Evolutionary conservation across 1,140 invertebrate genomes (phyloP).

Genomic region (Heliothis virescens): DNA sequence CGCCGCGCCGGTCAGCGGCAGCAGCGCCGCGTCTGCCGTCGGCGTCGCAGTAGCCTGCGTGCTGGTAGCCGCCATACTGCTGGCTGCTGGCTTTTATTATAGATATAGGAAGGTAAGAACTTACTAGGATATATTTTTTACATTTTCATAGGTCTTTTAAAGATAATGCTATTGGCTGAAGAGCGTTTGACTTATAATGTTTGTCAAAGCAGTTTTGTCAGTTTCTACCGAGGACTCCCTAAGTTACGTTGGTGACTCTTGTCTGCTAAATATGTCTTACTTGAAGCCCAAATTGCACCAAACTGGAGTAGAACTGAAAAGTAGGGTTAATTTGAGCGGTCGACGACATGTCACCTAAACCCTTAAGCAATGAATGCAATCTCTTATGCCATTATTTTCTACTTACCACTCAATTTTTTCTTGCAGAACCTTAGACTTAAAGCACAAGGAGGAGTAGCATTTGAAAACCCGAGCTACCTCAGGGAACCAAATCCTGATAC

Average conservation of each 20-base stretch:
- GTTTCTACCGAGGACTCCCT: too few species aligned
- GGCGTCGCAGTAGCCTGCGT: slow-evolving; percentile 89
- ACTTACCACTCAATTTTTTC: slow-evolving; percentile 10
- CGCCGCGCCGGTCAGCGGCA: slow-evolving; percentile 86
- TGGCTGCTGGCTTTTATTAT: slow-evolving; percentile 89
- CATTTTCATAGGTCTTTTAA: background rate
- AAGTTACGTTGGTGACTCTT: too few species aligned
- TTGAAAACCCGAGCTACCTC: slow-evolving; percentile 94
- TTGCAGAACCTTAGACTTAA: slow-evolving; percentile 85
- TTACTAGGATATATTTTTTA: background rate
- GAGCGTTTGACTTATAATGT: too few species aligned
- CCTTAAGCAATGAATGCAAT: too few species aligned
- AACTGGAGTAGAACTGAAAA: too few species aligned
- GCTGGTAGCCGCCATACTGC: slow-evolving; percentile 88
- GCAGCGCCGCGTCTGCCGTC: slow-evolving; percentile 88
- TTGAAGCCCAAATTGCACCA: too few species aligned
- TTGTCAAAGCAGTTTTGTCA: too few species aligned
- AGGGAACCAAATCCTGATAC: slow-evolving; percentile 91
- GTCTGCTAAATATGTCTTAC: too few species aligned
- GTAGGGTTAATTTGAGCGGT: too few species aligned
- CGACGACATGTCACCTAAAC: too few species aligned
- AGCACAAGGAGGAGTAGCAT: slow-evolving; percentile 90
- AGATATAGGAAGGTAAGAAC: slow-evolving; percentile 87
- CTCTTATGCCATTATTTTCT: slow-evolving; percentile 9
- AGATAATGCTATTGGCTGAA: too few species aligned